Evolutionary conservation across 2,888 invertebrate species (phyloP).

Genomic region (Thera britannica): DNA sequence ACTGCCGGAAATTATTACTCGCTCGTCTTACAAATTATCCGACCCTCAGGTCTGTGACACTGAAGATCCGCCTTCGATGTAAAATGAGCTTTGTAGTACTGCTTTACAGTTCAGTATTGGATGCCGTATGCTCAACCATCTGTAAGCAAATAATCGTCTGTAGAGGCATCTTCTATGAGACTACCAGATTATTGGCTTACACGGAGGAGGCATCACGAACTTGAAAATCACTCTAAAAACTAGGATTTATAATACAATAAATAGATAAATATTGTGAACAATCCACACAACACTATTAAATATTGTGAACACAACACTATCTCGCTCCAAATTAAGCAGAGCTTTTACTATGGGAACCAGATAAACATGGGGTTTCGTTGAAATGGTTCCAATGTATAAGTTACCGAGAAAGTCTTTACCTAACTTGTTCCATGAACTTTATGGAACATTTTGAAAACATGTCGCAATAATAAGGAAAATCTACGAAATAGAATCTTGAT

Average conservation of each 20-base stretch:
- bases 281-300: too few species aligned
- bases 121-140: not conserved
- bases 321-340: too few species aligned
- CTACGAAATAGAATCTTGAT: conserved; percentile 17
- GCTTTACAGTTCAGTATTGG: not conserved
- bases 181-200: too few species aligned
- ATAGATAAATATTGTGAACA: too few species aligned
- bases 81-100: conserved; percentile 9
- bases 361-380: not conserved
- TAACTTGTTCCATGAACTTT: not conserved
- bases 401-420: not conserved
- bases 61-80: conserved; percentile 29
- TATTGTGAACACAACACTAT: too few species aligned
- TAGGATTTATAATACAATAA: too few species aligned
- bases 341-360: too few species aligned
- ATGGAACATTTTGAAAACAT: conserved; percentile 13
- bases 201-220: too few species aligned
- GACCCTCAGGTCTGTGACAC: conserved; percentile 42
- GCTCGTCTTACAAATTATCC: conserved; percentile 75
- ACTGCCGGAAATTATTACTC: conserved; percentile 68
- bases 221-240: too few species aligned
- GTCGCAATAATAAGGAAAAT: conserved; percentile 12
- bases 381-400: not conserved
- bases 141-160: too few species aligned
- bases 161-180: too few species aligned